Conservation (phyloP, 2,113 vertebrate species). For the Microcebus murinus region DNA sequence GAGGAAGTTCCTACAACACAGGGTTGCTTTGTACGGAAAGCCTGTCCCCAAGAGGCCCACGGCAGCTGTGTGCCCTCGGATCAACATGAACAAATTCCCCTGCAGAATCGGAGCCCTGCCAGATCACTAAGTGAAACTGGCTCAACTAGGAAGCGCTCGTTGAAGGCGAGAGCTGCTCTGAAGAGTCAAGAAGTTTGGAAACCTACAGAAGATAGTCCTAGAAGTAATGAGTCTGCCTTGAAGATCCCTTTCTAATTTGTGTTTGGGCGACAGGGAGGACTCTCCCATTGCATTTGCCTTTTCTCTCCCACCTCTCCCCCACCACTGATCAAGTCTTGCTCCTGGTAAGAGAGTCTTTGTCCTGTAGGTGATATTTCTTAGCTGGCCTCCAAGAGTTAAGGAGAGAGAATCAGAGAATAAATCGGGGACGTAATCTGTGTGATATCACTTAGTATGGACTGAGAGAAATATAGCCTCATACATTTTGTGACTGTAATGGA, state of each 20-base stretch:
- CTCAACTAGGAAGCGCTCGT: neutral
- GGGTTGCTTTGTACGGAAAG: conserved; percentile 29
- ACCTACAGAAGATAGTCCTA: neutral
- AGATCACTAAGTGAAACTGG: neutral
- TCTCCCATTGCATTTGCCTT: neutral
- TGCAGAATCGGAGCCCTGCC: neutral
- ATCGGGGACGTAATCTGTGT: neutral
- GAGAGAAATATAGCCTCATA: neutral
- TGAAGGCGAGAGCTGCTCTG: neutral
- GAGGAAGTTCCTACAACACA: conserved; percentile 38
- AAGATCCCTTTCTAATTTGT: conserved; percentile 1
- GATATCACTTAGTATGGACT: neutral
- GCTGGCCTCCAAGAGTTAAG: neutral
- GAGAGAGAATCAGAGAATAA: conserved; percentile 31
- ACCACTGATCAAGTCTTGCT: neutral
- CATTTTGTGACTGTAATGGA: neutral
- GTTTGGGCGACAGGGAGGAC: neutral
- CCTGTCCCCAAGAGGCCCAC: neutral
- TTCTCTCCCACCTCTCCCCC: neutral
- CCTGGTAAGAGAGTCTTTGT: neutral
- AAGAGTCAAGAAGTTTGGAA: neutral
- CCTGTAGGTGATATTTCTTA: neutral
- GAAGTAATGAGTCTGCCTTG: neutral
- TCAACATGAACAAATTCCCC: conserved; percentile 48
- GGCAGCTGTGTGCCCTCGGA: conserved; percentile 66